phyloP scores from a whole-genome alignment of 2,797 vertebrate genomes.

The Thalassophryne amazonica region DNA sequence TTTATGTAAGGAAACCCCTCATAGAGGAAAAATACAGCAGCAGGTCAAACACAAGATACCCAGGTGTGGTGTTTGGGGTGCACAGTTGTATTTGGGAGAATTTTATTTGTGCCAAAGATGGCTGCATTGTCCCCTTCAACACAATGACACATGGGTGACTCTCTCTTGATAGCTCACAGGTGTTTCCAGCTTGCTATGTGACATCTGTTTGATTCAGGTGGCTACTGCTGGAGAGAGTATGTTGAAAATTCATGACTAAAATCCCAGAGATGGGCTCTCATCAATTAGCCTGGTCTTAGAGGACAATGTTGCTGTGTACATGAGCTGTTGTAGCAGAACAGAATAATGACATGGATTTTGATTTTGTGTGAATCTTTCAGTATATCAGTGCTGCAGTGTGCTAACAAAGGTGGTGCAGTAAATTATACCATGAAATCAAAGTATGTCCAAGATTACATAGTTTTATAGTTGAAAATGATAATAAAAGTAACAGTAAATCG shows the following conservation, averaged over 20 bases:
- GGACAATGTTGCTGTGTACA: constrained; percentile 53
- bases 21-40: no score
- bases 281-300: constrained; percentile 56
- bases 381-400: no score
- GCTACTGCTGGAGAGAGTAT: constrained; percentile 39
- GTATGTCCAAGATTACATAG: no score
- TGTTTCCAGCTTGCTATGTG: constrained; percentile 28
- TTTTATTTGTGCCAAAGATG: background rate
- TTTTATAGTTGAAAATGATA: no score
- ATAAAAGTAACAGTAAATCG: no score
- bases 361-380: no score
- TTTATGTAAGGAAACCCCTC: no score
- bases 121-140: background rate
- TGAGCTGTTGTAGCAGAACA: constrained; percentile 42
- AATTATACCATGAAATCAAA: no score
- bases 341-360: background rate
- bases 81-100: no score
- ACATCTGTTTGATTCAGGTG: constrained; percentile 54
- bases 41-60: no score
- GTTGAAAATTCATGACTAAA: constrained; percentile 63
- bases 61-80: no score
- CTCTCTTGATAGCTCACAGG: constrained; percentile 45
- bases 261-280: constrained; percentile 46
- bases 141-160: constrained; percentile 30
- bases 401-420: no score